phyloP scores from a whole-genome alignment of 2,888 invertebrate species.

The Amphipoea lucens region DNA sequence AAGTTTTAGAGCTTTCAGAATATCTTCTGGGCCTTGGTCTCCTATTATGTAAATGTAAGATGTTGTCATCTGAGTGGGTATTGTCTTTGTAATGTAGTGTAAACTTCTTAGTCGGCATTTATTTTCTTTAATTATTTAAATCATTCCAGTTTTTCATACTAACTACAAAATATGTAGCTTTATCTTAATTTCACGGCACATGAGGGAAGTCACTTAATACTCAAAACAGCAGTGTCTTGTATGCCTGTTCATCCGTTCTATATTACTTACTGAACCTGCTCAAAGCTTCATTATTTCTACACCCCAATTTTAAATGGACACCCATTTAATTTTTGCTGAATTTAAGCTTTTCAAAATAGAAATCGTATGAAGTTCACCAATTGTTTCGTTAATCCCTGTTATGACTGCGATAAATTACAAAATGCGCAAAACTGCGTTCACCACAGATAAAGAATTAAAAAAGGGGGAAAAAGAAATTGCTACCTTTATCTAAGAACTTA shows the following conservation, averaged over 20 bases:
- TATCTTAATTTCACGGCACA: too few relatives aligned
- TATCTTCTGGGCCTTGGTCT: conserved; percentile 33
- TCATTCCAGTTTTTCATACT: too few relatives aligned
- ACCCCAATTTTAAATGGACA: neutral
- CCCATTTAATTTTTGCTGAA: neutral
- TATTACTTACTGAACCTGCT: neutral
- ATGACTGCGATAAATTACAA: conserved; percentile 53
- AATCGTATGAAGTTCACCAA: conserved; percentile 22
- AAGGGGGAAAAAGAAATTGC: conserved; percentile 71
- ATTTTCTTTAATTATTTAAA: too few relatives aligned
- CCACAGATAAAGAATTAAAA: conserved; percentile 60
- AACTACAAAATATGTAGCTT: too few relatives aligned
- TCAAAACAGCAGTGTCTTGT: neutral
- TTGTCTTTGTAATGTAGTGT: conserved; percentile 25
- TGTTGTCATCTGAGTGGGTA: conserved; percentile 20
- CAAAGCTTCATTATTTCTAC: neutral
- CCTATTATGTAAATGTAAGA: conserved; percentile 48
- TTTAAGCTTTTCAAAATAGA: neutral
- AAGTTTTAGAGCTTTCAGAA: conserved; percentile 47
- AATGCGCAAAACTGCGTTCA: conserved; percentile 48
- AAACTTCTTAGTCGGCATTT: too few relatives aligned
- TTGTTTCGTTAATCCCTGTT: conserved; percentile 55
- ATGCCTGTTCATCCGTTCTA: neutral
- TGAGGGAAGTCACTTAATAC: neutral
- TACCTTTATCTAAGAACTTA: conserved; percentile 76